Conservation (phyloP, 2,113 vertebrate species). For the Cichladusa arquata region DNA sequence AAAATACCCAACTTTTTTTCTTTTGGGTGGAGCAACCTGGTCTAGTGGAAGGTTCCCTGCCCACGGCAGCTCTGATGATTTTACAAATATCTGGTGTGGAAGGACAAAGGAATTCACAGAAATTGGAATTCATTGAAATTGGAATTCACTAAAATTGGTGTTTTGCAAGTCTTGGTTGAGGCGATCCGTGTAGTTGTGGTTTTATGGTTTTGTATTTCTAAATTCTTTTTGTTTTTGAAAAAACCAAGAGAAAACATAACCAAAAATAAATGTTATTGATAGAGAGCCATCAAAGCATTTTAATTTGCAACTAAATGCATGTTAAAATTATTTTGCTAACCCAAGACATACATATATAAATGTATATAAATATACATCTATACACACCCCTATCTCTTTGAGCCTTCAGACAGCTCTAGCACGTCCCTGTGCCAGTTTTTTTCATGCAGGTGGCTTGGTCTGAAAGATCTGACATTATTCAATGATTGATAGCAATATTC, state of each 20-base stretch:
- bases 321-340: neutral
- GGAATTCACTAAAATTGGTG: neutral
- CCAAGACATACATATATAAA: neutral
- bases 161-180: neutral
- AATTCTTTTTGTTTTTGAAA: neutral
- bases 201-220: neutral
- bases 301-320: neutral
- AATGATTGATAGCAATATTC: neutral
- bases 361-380: neutral
- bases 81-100: neutral
- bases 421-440: rapidly evolving
- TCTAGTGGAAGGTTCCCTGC: neutral
- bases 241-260: rapidly evolving
- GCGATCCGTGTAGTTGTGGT: rapidly evolving
- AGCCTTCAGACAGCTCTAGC: neutral
- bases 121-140: neutral
- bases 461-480: neutral
- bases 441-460: rapidly evolving
- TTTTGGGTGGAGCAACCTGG: neutral
- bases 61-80: rapidly evolving
- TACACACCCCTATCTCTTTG: rapidly evolving
- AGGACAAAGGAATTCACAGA: neutral
- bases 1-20: neutral
- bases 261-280: neutral
- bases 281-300: neutral